These are phyloP conservation scores for Channallabes apus DNA, from an alignment of 2,797 vertebrate genomes.

Conservation along the genomic window DNA sequence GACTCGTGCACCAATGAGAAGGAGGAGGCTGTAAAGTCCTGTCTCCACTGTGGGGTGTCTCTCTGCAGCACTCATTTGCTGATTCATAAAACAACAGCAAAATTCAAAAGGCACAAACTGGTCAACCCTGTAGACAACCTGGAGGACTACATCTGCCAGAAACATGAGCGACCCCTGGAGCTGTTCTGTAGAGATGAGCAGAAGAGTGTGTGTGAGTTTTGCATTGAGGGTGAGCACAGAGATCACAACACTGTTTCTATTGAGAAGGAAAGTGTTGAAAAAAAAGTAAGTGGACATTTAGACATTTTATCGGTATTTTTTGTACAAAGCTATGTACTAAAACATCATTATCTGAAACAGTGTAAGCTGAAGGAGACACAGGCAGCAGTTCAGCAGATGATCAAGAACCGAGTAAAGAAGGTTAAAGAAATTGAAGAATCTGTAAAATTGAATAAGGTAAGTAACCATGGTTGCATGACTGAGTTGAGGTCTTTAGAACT, in stretches of 20 bases:
- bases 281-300: no score
- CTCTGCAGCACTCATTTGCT: constrained; percentile 54
- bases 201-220: constrained; percentile 56
- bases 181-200: constrained; percentile 61
- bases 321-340: neutral
- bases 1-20: constrained; percentile 43
- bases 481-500: neutral
- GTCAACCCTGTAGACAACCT: constrained; percentile 58
- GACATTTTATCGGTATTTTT: neutral
- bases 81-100: constrained; percentile 53
- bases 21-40: constrained; percentile 39
- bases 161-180: constrained; percentile 56
- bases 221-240: constrained; percentile 30
- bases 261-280: constrained; percentile 2
- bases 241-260: constrained; percentile 20
- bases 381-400: constrained; percentile 3
- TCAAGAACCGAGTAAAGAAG: neutral
- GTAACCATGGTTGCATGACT: neutral
- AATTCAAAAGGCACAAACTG: constrained; percentile 65
- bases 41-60: neutral
- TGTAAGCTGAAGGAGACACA: neutral
- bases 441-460: constrained; percentile 1
- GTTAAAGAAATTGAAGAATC: neutral
- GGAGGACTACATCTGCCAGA: constrained; percentile 60
- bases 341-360: neutral